phyloP scores from a whole-genome alignment of 2,113 vertebrate genomes.

The Spea bombifrons region DNA sequence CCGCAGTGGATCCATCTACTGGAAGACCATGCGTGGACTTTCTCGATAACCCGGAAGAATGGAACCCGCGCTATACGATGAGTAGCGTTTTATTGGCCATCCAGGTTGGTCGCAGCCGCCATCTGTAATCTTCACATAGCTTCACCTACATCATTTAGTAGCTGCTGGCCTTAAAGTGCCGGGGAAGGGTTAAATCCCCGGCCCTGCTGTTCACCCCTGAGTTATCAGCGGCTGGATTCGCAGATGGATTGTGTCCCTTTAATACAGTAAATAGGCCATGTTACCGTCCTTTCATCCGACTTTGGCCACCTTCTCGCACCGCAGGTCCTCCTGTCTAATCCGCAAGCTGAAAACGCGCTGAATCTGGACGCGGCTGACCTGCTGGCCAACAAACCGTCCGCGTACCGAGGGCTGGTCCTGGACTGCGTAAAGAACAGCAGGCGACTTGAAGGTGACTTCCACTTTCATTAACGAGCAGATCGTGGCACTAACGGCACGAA shows the following conservation, averaged over 20 bases:
- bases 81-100: slow-evolving; percentile 47
- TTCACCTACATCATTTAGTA: too few species aligned
- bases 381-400: neutral
- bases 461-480: neutral
- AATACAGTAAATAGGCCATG: neutral
- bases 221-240: too few species aligned
- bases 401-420: slow-evolving; percentile 31
- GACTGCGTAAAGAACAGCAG: slow-evolving; percentile 33
- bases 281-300: neutral
- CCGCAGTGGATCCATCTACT: slow-evolving; percentile 40
- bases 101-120: slow-evolving; percentile 47
- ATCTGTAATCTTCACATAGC: neutral
- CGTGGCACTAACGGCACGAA: too few species aligned
- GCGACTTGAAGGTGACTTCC: slow-evolving; percentile 19
- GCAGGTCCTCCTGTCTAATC: slow-evolving; percentile 59
- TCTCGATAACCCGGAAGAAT: slow-evolving; percentile 34
- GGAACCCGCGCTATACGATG: slow-evolving; percentile 49
- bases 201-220: too few species aligned
- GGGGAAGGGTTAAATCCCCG: too few species aligned
- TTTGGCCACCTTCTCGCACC: neutral
- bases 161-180: too few species aligned
- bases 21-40: slow-evolving; percentile 50
- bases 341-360: slow-evolving; percentile 51
- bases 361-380: slow-evolving; percentile 48
- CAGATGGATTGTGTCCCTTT: too few species aligned